A percentile compares a stretch with the other conserved stretches of the same genome.
Evolutionary conservation across 2,888 invertebrate genomes (phyloP).

Genomic region (Hirtodrosophila trivittata): DNA sequence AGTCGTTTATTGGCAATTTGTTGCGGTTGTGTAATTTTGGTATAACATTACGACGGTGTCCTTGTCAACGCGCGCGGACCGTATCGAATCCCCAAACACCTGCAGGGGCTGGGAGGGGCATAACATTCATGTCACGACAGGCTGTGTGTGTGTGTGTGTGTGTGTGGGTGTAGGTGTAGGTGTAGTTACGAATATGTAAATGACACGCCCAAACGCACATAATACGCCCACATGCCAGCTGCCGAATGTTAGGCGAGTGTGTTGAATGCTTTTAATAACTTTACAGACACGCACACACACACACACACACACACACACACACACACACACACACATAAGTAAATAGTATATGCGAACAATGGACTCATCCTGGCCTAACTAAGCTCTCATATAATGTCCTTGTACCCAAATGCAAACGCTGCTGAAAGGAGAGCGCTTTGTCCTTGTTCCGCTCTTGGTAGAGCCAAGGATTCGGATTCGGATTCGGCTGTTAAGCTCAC

Average conservation of each 20-base stretch:
- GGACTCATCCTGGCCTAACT: background rate
- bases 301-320: slow-evolving; percentile 2
- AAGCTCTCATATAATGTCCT: background rate
- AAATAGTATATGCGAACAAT: slow-evolving; percentile 1
- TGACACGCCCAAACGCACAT: slow-evolving; percentile 40
- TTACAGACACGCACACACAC: slow-evolving; percentile 53
- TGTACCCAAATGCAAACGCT: background rate
- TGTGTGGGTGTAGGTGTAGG: slow-evolving; percentile 4
- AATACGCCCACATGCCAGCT: slow-evolving; percentile 27
- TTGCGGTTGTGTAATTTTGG: slow-evolving; percentile 65
- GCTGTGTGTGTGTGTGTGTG: slow-evolving; percentile 5
- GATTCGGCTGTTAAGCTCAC: slow-evolving; percentile 6
- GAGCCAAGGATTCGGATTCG: too few species aligned
- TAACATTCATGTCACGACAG: slow-evolving; percentile 34
- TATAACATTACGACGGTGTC: slow-evolving; percentile 40
- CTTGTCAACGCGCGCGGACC: slow-evolving; percentile 19
- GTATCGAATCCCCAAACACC: slow-evolving; percentile 27
- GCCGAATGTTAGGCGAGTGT: slow-evolving; percentile 43
- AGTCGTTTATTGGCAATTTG: slow-evolving; percentile 66
- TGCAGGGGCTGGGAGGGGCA: background rate
- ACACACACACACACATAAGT: slow-evolving; percentile 14
- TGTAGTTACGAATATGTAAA: slow-evolving; percentile 64
- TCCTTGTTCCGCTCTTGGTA: too few species aligned
- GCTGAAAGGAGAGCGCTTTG: too few species aligned
- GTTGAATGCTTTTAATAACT: slow-evolving; percentile 78